Evolutionary conservation across 2,888 invertebrate genomes (phyloP), one percentile per base, ranked within the genome.

Genomic region (Baccha elongata): DNA sequence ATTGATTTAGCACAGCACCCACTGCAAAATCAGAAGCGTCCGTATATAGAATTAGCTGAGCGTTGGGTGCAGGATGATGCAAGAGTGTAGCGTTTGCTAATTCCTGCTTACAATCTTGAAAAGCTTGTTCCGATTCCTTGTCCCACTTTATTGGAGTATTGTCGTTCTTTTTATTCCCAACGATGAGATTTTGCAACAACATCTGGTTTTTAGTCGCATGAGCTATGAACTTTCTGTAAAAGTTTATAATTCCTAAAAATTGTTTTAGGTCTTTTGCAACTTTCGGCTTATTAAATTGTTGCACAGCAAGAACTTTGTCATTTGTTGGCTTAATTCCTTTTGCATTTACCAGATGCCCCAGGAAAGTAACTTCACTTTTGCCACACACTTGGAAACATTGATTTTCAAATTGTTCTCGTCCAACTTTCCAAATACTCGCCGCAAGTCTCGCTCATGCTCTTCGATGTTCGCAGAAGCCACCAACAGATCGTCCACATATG

Each of bases 301-400:
- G 35, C 19, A 53, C 35, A 3, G 37, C 37, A 19, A 1, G 2
- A 37, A 37, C 35, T 8, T 55, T 55, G 11, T 21, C 53, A 17
- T 17, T 55, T 6, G 21, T 37, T 21, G n/a, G 53, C 37, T 55
- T 55, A 21, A 55, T 55, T 2, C 53, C 35, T n/a, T 37, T n/a
- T n/a, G n/a, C n/a, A n/a, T n/a, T n/a, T n/a, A n/a, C n/a, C n/a
- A n/a, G n/a, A n/a, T n/a, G n/a, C 3, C 6, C 40, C 23, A 55
- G 23, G 23, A 55, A 55, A 40, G 8, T 40, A 3, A 40, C 40
- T 55, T 40, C 55, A n/a, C 55, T 55, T 40, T 55, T 21, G 23
- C 55, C 37, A 55, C 40, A 23, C 55, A 55, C n/a, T n/a, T n/a
- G n/a, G n/a, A n/a, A n/a, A n/a, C n/a, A n/a, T n/a, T n/a, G n/a